Base-by-base conservation (phyloP, 2,888 invertebrate genomes). In the Orchestes rusci region DNA sequence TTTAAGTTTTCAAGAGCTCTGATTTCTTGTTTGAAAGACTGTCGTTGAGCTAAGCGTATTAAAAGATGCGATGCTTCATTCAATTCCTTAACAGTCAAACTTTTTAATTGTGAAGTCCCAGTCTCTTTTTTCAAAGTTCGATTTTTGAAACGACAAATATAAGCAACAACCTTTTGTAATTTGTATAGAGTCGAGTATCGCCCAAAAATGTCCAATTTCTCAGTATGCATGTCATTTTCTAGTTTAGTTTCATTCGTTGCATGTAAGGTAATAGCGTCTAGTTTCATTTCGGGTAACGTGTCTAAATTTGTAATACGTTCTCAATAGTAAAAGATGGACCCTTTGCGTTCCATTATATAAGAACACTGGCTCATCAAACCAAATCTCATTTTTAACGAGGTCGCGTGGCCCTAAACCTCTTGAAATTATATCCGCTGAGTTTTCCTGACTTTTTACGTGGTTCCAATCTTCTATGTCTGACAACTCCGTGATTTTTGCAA, bases 381-480 rank as follows among this genome's bases (percentile, higher is more conserved):
- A 34, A 17, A 34, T n/a, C 2, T 18, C 10, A 13, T 12, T 17
- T 10, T 16, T 7, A 8, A 2, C 8, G 5, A 34, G 13, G 16
- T 34, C 35, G 2, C n/a, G 16, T 8, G 35, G 35, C 8, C 13
- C 18, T 13, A 34, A 10, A 17, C 35, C 35, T 16, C 35, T 34
- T 2, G 12, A 34, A 5, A 34, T 17, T 16, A n/a, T n/a, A n/a
- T n/a, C n/a, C n/a, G n/a, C n/a, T n/a, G n/a, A n/a, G n/a, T n/a
- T n/a, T n/a, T n/a, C n/a, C n/a, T n/a, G n/a, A n/a, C n/a, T n/a
- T n/a, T n/a, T 10, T 16, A 34, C 35, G 4, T 34, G 35, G 8
- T n/a, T 12, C 16, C 35, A 34, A 3, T 18, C 17, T 10, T 16
- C 10, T 8, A 17, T 10, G n/a, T 5, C 5, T 8, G 35, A n/a